Evolutionary conservation across 2,888 invertebrate species (phyloP), one percentile per base, ranked within the genome.

Genomic region (Microdon myrmicae): DNA sequence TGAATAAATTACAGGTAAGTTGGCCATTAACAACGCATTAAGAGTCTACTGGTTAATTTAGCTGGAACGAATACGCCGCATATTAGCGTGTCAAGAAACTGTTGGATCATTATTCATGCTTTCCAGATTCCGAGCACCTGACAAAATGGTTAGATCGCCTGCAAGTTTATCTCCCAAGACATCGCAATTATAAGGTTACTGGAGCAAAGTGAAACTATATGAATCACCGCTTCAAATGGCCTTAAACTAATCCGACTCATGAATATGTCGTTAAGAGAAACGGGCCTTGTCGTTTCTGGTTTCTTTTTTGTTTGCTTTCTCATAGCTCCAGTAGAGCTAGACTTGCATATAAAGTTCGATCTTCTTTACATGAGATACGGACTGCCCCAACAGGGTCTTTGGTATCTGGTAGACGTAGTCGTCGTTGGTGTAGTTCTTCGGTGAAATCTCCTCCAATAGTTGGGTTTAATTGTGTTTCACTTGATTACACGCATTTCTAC

Each of bases 381-480:
- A n/a, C n/a, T n/a, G n/a, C n/a, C n/a, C n/a, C n/a, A n/a, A n/a
- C n/a, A n/a, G n/a, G n/a, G n/a, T n/a, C n/a, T n/a, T n/a, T n/a
- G n/a, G n/a, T n/a, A n/a, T n/a, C n/a, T 43, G 41, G 45, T 53
- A 43, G 26, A 34, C 47, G 28, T 14, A 4, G n/a, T 9, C 19
- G 49, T 13, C 14, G 13, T 23, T 34, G 41, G 16, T 4, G 19
- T 43, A 22, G 14, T 41, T 32, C 26, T 48, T 14, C 31, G 53
- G 58, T 64, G 64, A 64, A 64, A 64, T 58, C 53, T 58, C 32
- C 47, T 55, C 23, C 58, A 64, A 53, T 64, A 56, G 38, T 31
- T 58, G 64, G 43, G 37, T 58, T 43, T 47, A 53, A 58, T 64
- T 58, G 51, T 64, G 43, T 64, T 51, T 64, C 64, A 58, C 47